phyloP scores from a whole-genome alignment of 2,888 invertebrate genomes.

The Plutella xylostella region DNA sequence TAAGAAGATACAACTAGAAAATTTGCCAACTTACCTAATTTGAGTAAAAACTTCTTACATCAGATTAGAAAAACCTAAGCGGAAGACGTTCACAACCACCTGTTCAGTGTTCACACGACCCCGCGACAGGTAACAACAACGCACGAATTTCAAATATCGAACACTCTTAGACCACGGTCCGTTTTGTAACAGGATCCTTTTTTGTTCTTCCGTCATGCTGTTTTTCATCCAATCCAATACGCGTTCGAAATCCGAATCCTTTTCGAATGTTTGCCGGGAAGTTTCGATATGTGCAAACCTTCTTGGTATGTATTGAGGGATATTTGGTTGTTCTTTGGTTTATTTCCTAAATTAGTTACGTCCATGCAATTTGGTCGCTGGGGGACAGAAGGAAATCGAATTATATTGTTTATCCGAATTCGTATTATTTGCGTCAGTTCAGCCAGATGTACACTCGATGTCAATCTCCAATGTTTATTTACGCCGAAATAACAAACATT shows the following conservation, averaged over 20 bases:
- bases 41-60: too few relatives aligned
- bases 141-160: slow-evolving; percentile 25
- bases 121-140: slow-evolving; percentile 42
- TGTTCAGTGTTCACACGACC: slow-evolving; percentile 66
- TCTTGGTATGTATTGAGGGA: too few relatives aligned
- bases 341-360: too few relatives aligned
- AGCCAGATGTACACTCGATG: slow-evolving; percentile 65
- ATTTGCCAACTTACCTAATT: too few relatives aligned
- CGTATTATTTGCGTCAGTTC: slow-evolving; percentile 59
- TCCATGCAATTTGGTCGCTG: slow-evolving; percentile 52
- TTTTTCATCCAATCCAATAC: slow-evolving; percentile 14
- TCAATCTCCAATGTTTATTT: slow-evolving; percentile 65
- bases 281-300: too few relatives aligned
- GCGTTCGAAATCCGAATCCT: slow-evolving; percentile 2
- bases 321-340: too few relatives aligned
- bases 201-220: slow-evolving; percentile 37
- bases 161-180: slow-evolving; percentile 35
- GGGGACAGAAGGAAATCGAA: slow-evolving; percentile 48
- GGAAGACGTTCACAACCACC: slow-evolving; percentile 49
- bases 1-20: too few relatives aligned
- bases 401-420: slow-evolving; percentile 59
- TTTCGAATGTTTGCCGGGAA: too few relatives aligned
- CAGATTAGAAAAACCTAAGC: slow-evolving; percentile 13
- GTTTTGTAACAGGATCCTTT: slow-evolving; percentile 42
- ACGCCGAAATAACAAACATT: slow-evolving; percentile 64